These are phyloP conservation scores for Microdon myrmicae DNA, from an alignment of 2,888 invertebrate genomes.

Conservation along the genomic window DNA sequence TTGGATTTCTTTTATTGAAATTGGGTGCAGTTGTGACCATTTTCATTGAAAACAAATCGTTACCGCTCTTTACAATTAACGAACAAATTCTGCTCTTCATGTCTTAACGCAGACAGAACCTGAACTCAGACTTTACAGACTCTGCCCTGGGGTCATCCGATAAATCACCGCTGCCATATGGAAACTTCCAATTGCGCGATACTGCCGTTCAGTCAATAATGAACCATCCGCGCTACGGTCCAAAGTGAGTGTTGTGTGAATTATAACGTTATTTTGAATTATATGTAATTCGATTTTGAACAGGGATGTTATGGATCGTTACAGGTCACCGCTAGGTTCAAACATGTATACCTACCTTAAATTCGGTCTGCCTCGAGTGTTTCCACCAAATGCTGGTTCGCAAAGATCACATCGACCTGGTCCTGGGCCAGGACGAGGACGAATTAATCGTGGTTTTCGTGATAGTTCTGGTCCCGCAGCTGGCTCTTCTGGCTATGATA, in stretches of 20 bases:
- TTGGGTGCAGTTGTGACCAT: no score
- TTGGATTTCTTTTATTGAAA: no score
- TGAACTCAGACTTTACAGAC: slow-evolving; percentile 95
- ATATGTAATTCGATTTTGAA: slow-evolving; percentile 6
- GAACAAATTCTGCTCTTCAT: slow-evolving; percentile 9
- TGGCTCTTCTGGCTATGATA: slow-evolving; percentile 92
- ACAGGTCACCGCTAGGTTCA: slow-evolving; percentile 85
- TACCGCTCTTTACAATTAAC: background rate
- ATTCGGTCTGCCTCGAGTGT: slow-evolving; percentile 91
- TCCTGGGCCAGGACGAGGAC: slow-evolving; percentile 69
- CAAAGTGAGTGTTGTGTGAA: slow-evolving; percentile 72
- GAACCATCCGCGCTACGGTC: slow-evolving; percentile 87
- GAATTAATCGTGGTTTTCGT: slow-evolving; percentile 69
- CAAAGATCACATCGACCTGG: slow-evolving; percentile 72
- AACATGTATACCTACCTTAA: slow-evolving; percentile 95
- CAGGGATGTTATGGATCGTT: slow-evolving; percentile 1
- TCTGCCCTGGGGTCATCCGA: slow-evolving; percentile 92
- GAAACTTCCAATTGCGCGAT: slow-evolving; percentile 92
- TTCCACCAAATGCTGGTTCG: slow-evolving; percentile 84
- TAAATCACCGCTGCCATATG: slow-evolving; percentile 91
- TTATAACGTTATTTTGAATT: background rate
- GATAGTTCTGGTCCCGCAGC: slow-evolving; percentile 69
- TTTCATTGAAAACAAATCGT: no score
- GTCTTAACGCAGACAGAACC: slow-evolving; percentile 78
- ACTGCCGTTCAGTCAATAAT: slow-evolving; percentile 91